These are phyloP conservation scores for Tanypteryx hageni DNA, from an alignment of 2,888 invertebrate genomes.

Conservation along the genomic window DNA sequence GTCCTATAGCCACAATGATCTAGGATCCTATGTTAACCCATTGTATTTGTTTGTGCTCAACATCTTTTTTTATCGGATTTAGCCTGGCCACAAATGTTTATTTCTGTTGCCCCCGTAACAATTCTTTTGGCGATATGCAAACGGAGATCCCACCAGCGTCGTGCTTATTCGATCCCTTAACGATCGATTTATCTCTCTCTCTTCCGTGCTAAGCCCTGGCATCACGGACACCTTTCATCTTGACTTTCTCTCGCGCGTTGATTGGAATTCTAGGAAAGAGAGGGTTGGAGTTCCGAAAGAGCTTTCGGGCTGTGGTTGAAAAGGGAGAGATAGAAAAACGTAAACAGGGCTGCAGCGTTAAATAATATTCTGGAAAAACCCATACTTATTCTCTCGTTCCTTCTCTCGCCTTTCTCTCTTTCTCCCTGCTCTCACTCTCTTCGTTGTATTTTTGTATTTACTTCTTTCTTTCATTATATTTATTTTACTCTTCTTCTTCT, in stretches of 20 bases:
- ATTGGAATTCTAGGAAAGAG: not conserved
- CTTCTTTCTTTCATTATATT: not conserved
- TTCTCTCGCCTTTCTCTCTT: not conserved
- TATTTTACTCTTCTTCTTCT: not conserved
- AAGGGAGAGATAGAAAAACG: not conserved
- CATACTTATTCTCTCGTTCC: not conserved
- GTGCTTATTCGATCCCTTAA: not conserved
- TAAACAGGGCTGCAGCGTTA: too few relatives aligned
- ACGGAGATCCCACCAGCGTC: not conserved
- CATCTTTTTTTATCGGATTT: too few relatives aligned
- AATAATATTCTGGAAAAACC: not conserved
- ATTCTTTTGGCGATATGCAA: too few relatives aligned
- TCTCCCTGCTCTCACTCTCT: not conserved
- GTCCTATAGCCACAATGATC: too few relatives aligned
- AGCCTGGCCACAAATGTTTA: too few relatives aligned
- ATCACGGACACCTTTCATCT: not conserved
- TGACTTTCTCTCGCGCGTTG: not conserved
- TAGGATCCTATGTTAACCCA: too few relatives aligned
- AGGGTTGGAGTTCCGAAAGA: not conserved
- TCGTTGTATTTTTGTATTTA: not conserved
- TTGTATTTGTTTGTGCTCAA: too few relatives aligned
- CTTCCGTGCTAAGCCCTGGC: not conserved
- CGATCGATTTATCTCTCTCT: not conserved
- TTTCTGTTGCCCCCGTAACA: too few relatives aligned
- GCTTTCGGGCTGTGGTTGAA: not conserved